Evolutionary conservation across 2,888 invertebrate genomes (phyloP).

Genomic region (Ferrisia virgata): DNA sequence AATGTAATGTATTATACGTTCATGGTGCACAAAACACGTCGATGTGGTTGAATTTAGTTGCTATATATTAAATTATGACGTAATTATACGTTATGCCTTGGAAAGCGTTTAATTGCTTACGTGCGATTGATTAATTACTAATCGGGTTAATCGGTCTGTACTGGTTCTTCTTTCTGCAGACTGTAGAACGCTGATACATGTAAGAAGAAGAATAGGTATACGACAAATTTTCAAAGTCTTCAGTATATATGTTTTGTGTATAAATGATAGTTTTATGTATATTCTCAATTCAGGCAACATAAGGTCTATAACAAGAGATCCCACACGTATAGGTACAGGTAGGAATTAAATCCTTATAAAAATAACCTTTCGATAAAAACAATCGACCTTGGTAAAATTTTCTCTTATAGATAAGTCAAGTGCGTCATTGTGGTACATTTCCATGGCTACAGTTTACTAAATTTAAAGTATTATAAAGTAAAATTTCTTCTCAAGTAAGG

Average conservation of each 20-base stretch:
- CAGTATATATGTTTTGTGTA: too few species aligned
- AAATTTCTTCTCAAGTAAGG: neutral
- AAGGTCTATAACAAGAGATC: too few species aligned
- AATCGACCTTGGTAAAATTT: too few species aligned
- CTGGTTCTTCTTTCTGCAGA: neutral
- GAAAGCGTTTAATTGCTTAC: neutral
- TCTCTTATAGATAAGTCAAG: too few species aligned
- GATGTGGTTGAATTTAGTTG: neutral
- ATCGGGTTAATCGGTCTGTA: neutral
- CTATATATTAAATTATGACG: neutral
- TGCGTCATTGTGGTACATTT: too few species aligned
- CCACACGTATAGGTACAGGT: too few species aligned
- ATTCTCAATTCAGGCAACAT: too few species aligned
- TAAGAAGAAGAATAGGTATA: neutral
- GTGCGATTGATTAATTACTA: neutral
- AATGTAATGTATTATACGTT: neutral
- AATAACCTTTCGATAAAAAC: too few species aligned
- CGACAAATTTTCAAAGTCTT: neutral
- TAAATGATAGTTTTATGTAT: too few species aligned
- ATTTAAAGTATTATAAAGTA: neutral
- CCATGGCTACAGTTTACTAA: too few species aligned
- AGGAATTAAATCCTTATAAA: too few species aligned
- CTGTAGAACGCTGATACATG: neutral
- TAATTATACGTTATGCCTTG: neutral
- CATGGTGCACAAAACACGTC: neutral